A percentile compares a stretch with the other conserved stretches of the same genome.
phyloP scores from a whole-genome alignment of 2,888 invertebrate genomes.

The Electrophaes corylata region DNA sequence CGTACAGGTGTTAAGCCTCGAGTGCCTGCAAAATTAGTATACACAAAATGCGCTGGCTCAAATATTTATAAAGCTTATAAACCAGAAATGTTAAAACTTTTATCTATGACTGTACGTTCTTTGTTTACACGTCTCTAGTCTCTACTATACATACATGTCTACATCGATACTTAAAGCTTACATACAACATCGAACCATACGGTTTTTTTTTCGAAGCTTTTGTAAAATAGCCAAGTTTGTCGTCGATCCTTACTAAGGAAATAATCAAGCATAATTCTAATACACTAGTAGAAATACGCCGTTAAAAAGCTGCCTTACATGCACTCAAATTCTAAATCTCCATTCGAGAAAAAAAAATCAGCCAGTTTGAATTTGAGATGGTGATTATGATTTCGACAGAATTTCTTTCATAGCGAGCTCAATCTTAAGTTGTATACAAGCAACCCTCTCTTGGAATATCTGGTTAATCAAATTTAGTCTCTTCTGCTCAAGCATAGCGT shows the following conservation, averaged over 20 bases:
- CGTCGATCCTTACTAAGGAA: background rate
- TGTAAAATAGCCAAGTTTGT: background rate
- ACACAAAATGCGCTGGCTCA: too few relatives aligned
- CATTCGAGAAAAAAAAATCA: background rate
- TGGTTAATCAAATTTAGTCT: constrained; percentile 87
- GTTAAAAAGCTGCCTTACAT: background rate
- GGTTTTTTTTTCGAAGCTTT: background rate
- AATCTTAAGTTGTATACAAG: constrained; percentile 89
- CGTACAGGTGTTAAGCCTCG: too few relatives aligned
- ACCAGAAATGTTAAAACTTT: too few relatives aligned
- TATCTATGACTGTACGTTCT: too few relatives aligned
- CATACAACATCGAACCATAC: background rate
- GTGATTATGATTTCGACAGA: constrained; percentile 66
- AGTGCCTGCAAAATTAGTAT: too few relatives aligned
- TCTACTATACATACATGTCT: background rate
- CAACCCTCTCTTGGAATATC: constrained; percentile 89
- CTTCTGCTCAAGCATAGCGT: constrained; percentile 87
- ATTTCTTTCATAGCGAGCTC: constrained; percentile 86
- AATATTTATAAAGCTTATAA: too few relatives aligned
- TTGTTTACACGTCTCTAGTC: too few relatives aligned
- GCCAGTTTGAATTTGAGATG: too few relatives aligned
- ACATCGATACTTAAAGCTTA: background rate
- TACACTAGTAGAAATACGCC: background rate
- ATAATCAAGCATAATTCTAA: background rate
- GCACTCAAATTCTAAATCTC: background rate